Evolutionary conservation across 2,888 invertebrate species (phyloP).

Genomic region (Podabrus alpinus): DNA sequence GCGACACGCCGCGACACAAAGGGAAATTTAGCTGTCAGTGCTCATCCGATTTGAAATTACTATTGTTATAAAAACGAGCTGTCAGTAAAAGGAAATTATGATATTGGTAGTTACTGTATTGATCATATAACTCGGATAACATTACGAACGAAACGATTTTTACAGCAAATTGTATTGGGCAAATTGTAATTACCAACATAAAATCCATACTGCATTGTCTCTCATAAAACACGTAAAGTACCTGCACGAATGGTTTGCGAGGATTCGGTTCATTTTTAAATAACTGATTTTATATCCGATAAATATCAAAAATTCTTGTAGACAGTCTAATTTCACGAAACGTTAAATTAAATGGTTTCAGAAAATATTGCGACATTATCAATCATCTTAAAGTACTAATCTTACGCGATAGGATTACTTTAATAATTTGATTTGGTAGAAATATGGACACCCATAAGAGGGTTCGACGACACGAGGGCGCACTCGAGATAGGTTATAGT

Average conservation of each 20-base stretch:
- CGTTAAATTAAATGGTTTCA: neutral
- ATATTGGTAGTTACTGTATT: constrained; percentile 23
- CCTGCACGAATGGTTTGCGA: neutral
- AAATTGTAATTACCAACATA: neutral
- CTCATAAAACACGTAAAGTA: neutral
- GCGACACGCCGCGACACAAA: constrained; percentile 26
- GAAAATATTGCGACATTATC: neutral
- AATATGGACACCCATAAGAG: neutral
- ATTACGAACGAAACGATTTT: constrained; percentile 7
- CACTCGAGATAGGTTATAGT: neutral
- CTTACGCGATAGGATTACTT: neutral
- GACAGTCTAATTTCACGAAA: neutral
- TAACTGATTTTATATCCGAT: neutral
- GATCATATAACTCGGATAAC: constrained; percentile 12
- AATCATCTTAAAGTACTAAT: neutral
- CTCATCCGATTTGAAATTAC: constrained; percentile 34
- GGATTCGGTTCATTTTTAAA: neutral
- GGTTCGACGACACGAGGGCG: neutral
- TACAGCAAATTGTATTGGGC: neutral
- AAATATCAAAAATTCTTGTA: neutral
- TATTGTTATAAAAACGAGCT: constrained; percentile 27
- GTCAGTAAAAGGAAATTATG: constrained; percentile 28
- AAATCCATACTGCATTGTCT: neutral
- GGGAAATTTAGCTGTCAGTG: constrained; percentile 36
- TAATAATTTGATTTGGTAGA: neutral